phyloP scores from a whole-genome alignment of 2,888 invertebrate genomes.

The Volucella inflata region DNA sequence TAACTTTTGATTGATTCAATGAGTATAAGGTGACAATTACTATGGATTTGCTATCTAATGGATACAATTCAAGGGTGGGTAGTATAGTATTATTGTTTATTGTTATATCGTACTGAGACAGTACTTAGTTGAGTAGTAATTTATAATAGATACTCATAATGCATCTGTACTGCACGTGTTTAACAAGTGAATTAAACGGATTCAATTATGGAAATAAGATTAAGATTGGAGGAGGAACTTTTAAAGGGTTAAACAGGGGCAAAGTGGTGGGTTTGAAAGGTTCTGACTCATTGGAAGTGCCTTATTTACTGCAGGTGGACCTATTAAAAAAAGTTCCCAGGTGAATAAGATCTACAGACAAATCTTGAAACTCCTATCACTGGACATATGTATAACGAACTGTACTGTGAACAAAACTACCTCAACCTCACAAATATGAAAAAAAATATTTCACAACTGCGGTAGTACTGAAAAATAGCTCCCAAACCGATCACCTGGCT shows the following conservation, averaged over 20 bases:
- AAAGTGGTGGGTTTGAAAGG: neutral
- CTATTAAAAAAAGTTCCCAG: too few relatives aligned
- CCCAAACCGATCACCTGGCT: slow-evolving; percentile 56
- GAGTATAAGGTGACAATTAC: slow-evolving; percentile 66
- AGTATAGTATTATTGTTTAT: too few relatives aligned
- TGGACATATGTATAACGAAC: neutral
- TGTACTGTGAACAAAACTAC: slow-evolving; percentile 43
- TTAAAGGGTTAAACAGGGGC: neutral
- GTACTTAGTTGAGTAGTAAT: neutral
- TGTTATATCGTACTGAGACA: too few relatives aligned
- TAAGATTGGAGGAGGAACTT: neutral
- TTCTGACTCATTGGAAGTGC: neutral
- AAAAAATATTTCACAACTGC: slow-evolving; percentile 46
- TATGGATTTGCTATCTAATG: slow-evolving; percentile 52
- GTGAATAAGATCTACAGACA: too few relatives aligned
- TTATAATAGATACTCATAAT: neutral
- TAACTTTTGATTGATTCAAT: slow-evolving; percentile 65
- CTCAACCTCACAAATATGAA: neutral
- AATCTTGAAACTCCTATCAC: neutral
- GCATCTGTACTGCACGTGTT: slow-evolving; percentile 16
- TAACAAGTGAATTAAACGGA: neutral
- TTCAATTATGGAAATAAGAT: slow-evolving; percentile 5
- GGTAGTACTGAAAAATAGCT: slow-evolving; percentile 14
- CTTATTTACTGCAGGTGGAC: too few relatives aligned
- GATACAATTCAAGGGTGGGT: slow-evolving; percentile 30